These are phyloP conservation scores for Chroicocephalus ridibundus DNA, from an alignment of 2,113 vertebrate species.

Conservation along the genomic window DNA sequence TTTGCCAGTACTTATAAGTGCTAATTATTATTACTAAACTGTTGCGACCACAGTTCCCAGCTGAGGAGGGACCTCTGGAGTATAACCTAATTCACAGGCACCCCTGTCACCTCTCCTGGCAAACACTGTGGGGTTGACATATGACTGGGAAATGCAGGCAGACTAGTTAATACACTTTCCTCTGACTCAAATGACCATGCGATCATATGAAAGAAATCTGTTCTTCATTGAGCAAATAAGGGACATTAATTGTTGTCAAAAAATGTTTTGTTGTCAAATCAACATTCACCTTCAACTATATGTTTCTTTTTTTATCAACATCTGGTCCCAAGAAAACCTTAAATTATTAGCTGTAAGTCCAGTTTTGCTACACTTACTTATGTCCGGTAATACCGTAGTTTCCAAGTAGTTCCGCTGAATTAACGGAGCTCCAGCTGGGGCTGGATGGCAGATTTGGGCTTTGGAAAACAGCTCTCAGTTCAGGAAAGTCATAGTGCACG, in stretches of 20 bases:
- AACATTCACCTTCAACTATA: neutral
- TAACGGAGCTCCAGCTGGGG: neutral
- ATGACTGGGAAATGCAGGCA: neutral
- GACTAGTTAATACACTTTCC: neutral
- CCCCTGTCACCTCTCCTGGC: neutral
- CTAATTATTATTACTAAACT: slow-evolving; percentile 1
- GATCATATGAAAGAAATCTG: neutral
- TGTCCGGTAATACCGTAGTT: neutral
- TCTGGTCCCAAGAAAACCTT: neutral
- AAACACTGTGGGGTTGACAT: neutral
- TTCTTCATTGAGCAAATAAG: neutral
- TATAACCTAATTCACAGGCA: neutral
- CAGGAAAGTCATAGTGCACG: neutral
- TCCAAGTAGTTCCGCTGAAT: neutral
- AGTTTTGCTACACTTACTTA: neutral
- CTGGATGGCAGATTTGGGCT: neutral
- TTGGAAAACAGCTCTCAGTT: neutral
- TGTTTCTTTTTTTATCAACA: neutral
- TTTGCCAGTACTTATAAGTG: neutral
- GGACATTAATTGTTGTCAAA: neutral
- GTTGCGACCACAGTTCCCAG: neutral
- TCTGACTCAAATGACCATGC: neutral
- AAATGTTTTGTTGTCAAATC: neutral
- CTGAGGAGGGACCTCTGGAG: neutral
- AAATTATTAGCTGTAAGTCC: neutral